Base-by-base conservation (phyloP, 2,797 vertebrate genomes). In the Bradypodion ventrale region DNA sequence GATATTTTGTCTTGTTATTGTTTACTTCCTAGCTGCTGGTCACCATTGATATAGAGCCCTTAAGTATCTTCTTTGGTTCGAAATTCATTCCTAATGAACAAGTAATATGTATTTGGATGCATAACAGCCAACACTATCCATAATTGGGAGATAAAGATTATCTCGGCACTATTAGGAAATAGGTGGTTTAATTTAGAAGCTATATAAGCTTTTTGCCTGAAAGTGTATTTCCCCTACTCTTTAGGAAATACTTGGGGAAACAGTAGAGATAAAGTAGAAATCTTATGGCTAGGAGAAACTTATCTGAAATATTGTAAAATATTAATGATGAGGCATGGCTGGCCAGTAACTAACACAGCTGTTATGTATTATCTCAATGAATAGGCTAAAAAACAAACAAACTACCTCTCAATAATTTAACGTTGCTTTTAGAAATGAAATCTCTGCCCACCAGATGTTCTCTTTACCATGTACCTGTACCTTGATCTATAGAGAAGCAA, bases 371-470 rank as follows among this genome's bases (percentile, higher is more conserved):
- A 87, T 90, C 83, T 82, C 80, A 94, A 92, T 92, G 92, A 93
- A 91, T 90, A 86, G 0, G 77, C 85, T 40, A 83, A 79, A 92
- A 96, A 94, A 92, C 60, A 89, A 19, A 68, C 87, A 88, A 88
- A 3, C 85, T 85, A 27, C 37, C 6, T 87, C 92, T 93, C 80
- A 94, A 95, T 93, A 94, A 94, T 94, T 95, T 88, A 95, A 23
- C 72, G 74, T 13, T 75, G 73, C 74, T 93, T 93, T 91, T 88
- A 25, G 63, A 89, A 88, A 79, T 87, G 87, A 89, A 89, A 74
- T 87, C 74, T 75, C 65, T 80, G 90, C 35, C 75, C 90, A 46
- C 87, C 87, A 91, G 86, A 84, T 19, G 0, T 86, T 85, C 91
- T 87, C 83, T 80, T 75, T 87, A 88, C 40, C 87, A 90, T 86